These are phyloP conservation scores for Mythimna impura DNA, from an alignment of 2,888 invertebrate species.

Conservation along the genomic window DNA sequence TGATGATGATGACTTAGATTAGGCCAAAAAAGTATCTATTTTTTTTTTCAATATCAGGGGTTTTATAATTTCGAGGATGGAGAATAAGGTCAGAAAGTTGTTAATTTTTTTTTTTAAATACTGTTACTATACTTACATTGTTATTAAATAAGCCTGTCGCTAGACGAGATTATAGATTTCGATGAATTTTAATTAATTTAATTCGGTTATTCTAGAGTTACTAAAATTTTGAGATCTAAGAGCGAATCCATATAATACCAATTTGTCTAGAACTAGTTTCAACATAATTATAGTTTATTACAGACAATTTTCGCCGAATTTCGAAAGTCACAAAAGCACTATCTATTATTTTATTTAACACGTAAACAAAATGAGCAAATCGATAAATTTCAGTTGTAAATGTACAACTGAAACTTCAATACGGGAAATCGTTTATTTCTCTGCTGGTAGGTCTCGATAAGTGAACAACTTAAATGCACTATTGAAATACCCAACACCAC, in stretches of 20 bases:
- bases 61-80: too few species aligned
- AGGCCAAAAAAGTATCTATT: too few species aligned
- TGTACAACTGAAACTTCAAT: constrained; percentile 20
- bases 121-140: background rate
- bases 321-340: background rate
- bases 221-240: background rate
- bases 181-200: constrained; percentile 10
- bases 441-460: constrained; percentile 36
- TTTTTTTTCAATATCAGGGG: too few species aligned
- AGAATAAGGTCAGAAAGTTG: too few species aligned
- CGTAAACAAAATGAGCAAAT: constrained; percentile 9
- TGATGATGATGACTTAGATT: too few species aligned
- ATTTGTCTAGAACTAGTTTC: background rate
- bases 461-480: constrained; percentile 40
- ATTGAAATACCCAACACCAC: constrained; percentile 45
- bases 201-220: background rate
- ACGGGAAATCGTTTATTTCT: constrained; percentile 34
- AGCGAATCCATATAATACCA: background rate
- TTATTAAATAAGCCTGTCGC: background rate
- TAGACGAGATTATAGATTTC: background rate
- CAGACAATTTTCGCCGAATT: background rate
- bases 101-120: too few species aligned
- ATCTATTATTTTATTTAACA: background rate
- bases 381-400: too few species aligned
- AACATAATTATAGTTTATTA: background rate